Conservation (phyloP, 2,113 vertebrate genomes). For the Grammomys dolichurus region DNA sequence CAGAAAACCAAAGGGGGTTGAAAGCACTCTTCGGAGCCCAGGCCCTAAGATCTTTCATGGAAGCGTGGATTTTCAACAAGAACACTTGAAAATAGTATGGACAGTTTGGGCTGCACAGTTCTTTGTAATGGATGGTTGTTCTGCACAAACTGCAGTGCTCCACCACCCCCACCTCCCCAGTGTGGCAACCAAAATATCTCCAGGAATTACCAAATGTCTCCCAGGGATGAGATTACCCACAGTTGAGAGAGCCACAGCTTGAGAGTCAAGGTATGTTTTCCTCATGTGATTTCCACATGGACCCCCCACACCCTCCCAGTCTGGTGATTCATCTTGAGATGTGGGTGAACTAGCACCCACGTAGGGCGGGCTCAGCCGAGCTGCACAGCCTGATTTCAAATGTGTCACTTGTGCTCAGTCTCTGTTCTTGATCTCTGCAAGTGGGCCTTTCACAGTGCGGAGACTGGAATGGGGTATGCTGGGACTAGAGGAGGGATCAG, state of each 20-base stretch:
- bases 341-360: background rate
- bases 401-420: background rate
- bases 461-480: background rate
- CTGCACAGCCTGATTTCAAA: background rate
- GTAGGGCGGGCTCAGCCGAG: background rate
- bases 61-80: background rate
- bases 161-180: background rate
- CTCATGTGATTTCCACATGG: background rate
- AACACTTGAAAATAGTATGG: background rate
- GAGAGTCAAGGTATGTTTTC: background rate
- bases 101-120: background rate
- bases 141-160: background rate
- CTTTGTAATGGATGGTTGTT: too few species aligned
- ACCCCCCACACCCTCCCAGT: background rate
- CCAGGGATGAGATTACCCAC: background rate
- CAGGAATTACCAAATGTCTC: conserved; percentile 46
- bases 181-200: conserved; percentile 29
- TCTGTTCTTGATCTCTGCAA: background rate
- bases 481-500: background rate
- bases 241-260: background rate
- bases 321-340: background rate
- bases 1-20: background rate
- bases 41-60: background rate
- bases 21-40: background rate
- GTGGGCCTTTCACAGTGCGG: background rate